phyloP scores from a whole-genome alignment of 2,888 invertebrate genomes.

The Beris chalybata region DNA sequence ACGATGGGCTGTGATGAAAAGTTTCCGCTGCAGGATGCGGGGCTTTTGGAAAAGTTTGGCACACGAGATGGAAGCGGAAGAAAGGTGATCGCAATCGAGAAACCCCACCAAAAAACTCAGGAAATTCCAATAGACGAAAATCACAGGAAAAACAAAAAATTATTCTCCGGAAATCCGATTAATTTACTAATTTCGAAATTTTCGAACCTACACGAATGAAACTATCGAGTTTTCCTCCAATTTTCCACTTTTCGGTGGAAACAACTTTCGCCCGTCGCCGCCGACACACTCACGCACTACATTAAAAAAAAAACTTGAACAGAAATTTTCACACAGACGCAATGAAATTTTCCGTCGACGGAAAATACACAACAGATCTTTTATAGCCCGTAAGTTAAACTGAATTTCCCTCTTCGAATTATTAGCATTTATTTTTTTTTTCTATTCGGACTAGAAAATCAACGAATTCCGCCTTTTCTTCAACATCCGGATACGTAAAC shows the following conservation, averaged over 20 bases:
- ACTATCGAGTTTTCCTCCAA: background rate
- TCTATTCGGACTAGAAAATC: too few species aligned
- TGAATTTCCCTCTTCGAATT: background rate
- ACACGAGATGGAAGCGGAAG: conserved; percentile 27
- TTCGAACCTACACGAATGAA: background rate
- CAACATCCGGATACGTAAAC: too few species aligned
- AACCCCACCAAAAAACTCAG: too few species aligned
- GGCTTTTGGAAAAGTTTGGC: conserved; percentile 24
- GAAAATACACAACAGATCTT: conserved; percentile 8
- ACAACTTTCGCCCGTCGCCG: conserved; percentile 17
- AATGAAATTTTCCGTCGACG: conserved; percentile 22
- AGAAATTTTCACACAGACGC: conserved; percentile 11
- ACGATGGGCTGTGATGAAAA: too few species aligned
- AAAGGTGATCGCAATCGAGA: background rate
- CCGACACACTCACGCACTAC: conserved; percentile 22
- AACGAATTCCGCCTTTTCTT: too few species aligned
- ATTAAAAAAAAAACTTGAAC: conserved; percentile 8
- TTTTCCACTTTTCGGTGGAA: conserved; percentile 10
- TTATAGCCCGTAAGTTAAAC: background rate
- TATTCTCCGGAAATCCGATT: background rate
- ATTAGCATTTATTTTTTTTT: background rate
- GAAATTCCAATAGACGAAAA: too few species aligned
- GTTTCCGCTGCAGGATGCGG: conserved; percentile 8
- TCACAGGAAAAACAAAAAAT: too few species aligned
- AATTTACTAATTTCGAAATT: background rate